A percentile compares a stretch with the other conserved stretches of the same genome.
phyloP scores from a whole-genome alignment of 2,113 vertebrate species.

The Carassius carassius region DNA sequence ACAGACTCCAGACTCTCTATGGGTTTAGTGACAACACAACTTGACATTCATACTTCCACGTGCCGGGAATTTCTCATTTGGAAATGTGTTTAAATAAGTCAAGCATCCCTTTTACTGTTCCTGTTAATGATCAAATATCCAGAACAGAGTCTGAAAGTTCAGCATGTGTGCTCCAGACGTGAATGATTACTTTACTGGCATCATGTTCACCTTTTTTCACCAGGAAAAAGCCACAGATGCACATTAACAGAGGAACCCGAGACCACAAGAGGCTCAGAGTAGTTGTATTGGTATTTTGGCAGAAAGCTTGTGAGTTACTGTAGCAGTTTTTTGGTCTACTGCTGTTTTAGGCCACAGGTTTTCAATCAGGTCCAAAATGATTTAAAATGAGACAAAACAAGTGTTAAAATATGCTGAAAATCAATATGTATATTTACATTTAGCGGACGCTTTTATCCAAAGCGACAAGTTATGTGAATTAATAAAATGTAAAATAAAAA shows the following conservation, averaged over 20 bases:
- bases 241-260: background rate
- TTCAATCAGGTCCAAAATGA: background rate
- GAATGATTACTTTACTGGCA: background rate
- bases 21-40: conserved; percentile 4
- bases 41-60: background rate
- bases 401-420: background rate
- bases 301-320: background rate
- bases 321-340: background rate
- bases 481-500: too few species aligned
- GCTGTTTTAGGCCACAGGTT: background rate
- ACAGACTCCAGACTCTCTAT: conserved; percentile 47
- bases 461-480: too few species aligned
- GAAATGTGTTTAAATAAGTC: background rate
- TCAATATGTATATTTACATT: too few species aligned
- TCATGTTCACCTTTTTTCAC: background rate
- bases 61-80: conserved; percentile 11
- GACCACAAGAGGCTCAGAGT: background rate
- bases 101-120: background rate
- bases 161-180: background rate
- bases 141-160: background rate
- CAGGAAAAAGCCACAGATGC: background rate
- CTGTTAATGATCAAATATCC: background rate
- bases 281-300: background rate
- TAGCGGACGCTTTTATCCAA: too few species aligned
- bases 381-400: too few species aligned